Evolutionary conservation across 1,140 invertebrate species (phyloP), one percentile per base, ranked within the genome.

Genomic region (Tetraneura akinire): DNA sequence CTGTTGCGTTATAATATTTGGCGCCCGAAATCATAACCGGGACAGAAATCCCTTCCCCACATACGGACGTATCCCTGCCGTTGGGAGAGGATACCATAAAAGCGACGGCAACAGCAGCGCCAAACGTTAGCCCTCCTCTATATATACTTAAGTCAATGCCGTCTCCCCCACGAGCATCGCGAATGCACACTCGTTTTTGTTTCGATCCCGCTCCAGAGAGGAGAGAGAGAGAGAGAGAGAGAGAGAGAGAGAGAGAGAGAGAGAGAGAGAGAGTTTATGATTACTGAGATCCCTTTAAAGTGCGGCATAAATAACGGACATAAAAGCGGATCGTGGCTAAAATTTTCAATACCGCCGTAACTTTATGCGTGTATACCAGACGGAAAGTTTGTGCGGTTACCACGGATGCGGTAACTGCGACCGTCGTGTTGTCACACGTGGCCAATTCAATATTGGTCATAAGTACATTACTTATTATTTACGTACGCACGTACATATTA

Each of bases 261-360:
- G n/a, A n/a, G n/a, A n/a, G n/a, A n/a, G n/a, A 47, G 66, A 68
- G 66, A 68, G 66, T 68, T 68, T 68, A 68, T 68, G 66, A 68
- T 68, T 68, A 68, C 66, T 42, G 42, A 47, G 66, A 68, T 37
- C 42, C 66, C 66, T 47, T 47, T 68, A 68, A 68, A 68, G 66
- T 68, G 66, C 66, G 21, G 66, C 42, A 68, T 68, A 68, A 68
- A 68, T 68, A 68, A 68, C 66, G 66, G 16, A 68, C 66, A 47
- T 68, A 68, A 68, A 68, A 68, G 66, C 66, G 16, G 45, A 68
- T 68, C 66, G 42, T 68, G 66, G 66, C 37, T 68, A 45, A 42
- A 47, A 68, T 47, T 11, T 68, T 68, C 66, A 47, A 68, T 68
- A 68, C 37, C n/a, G 32, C 64, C 29, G 6, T 32, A n/a, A n/a